These are phyloP conservation scores for Proales similis DNA, from an alignment of 1,140 invertebrate species.

Conservation along the genomic window DNA sequence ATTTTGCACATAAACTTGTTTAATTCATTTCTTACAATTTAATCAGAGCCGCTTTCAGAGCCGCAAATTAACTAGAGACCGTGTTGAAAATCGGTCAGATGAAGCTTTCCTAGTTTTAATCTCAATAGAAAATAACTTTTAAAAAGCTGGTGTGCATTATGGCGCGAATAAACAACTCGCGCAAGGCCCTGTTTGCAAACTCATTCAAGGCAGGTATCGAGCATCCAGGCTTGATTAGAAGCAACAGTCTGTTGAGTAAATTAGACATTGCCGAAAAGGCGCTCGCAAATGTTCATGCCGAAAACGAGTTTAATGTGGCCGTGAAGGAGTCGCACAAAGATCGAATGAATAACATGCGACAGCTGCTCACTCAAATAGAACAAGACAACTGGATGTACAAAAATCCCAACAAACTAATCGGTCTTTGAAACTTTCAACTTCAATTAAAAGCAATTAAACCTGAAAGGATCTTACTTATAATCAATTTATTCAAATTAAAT, in stretches of 20 bases:
- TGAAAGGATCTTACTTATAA: too few species aligned
- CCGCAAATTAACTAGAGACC: too few species aligned
- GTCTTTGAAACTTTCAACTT: conserved; percentile 14
- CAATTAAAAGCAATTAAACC: too few species aligned
- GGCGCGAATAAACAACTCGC: conserved; percentile 31
- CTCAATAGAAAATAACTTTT: too few species aligned
- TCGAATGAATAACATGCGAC: conserved; percentile 9
- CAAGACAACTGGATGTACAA: conserved; percentile 36
- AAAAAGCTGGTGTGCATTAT: too few species aligned
- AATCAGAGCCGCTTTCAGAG: too few species aligned
- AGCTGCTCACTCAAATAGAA: conserved; percentile 25
- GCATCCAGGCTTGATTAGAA: conserved; percentile 6
- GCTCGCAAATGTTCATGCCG: conserved; percentile 32
- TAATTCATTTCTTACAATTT: too few species aligned
- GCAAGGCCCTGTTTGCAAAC: conserved; percentile 30
- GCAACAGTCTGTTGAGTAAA: conserved; percentile 12
- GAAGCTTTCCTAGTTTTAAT: too few species aligned
- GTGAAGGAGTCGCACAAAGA: conserved; percentile 34
- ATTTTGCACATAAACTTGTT: too few species aligned
- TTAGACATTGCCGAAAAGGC: conserved; percentile 36
- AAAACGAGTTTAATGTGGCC: conserved; percentile 14
- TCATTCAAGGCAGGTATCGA: conserved; percentile 9
- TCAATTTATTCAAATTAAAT: too few species aligned
- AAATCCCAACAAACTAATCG: conserved; percentile 13
- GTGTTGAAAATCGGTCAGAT: too few species aligned